Evolutionary conservation across 2,888 invertebrate species (phyloP), one percentile per base, ranked within the genome.

Genomic region (Drosophila quinaria): DNA sequence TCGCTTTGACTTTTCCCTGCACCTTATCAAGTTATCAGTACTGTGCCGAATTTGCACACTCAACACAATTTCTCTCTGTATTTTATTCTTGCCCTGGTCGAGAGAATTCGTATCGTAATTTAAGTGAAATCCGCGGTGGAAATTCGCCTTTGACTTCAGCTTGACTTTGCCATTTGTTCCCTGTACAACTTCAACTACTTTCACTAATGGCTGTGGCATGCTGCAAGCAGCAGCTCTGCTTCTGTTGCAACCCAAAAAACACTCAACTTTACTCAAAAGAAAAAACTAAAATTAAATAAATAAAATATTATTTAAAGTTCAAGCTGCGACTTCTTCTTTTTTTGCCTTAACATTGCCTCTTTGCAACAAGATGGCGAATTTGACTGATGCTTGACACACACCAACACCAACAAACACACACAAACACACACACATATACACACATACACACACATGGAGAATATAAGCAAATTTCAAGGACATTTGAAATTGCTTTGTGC

Each of bases 51-150:
- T 77, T 74, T 66, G 74, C 75, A 70, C 50, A 52, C 68, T 79
- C 67, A 49, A 74, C 76, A 52, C 69, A 69, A 69, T 62, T 33
- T 44, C 42, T 44, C 37, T 39, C 25, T 11, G 10, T 25, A 37
- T 39, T 11, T 10, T 22, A 15, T 62, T 73, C 61, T 60, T 39
- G 35, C 58, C 33, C 22, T 19, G 44, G 46, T 41, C 22, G 55
- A 59, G 62, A 54, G 68, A 77, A 83, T 66, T 66, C 84, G 69
- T 69, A 82, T 79, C 62, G 81, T 69, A 74, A 78, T 75, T 86
- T 76, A 82, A 82, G 80, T 76, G 60, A 80, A 86, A 83, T 80
- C 31, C 44, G 54, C 69, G 49, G 33, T 31, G 25, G 5, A 33
- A 22, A 42, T 47, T 11, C 39, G 44, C 61, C 50, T 58, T 62